Evolutionary conservation across 2,888 invertebrate species (phyloP).

Genomic region (Digitonthophagus gazella): DNA sequence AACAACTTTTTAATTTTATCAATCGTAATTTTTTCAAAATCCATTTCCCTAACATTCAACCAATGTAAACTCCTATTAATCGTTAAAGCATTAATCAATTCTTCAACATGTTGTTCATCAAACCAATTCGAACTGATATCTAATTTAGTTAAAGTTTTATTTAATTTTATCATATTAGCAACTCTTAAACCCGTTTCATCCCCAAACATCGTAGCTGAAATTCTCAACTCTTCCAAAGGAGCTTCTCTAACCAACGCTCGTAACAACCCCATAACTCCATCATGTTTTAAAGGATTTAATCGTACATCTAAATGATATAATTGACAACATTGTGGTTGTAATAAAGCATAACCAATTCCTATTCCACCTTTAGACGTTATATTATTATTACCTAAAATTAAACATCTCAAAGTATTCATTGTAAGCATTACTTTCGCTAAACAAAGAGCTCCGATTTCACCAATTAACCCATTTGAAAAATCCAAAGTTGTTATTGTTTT

Average conservation of each 20-base stretch:
- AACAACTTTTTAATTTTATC: slow-evolving; percentile 53
- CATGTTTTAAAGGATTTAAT: slow-evolving; percentile 61
- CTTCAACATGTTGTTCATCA: slow-evolving; percentile 53
- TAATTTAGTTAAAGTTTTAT: slow-evolving; percentile 55
- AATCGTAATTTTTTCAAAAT: slow-evolving; percentile 51
- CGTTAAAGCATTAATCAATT: slow-evolving; percentile 36
- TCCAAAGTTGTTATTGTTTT: slow-evolving; percentile 56
- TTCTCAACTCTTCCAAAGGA: slow-evolving; percentile 56
- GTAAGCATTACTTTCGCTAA: slow-evolving; percentile 59
- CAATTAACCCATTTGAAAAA: slow-evolving; percentile 65
- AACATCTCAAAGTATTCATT: slow-evolving; percentile 55
- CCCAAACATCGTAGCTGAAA: slow-evolving; percentile 57
- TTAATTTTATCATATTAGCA: slow-evolving; percentile 57
- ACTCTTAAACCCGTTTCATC: slow-evolving; percentile 57
- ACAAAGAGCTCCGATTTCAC: slow-evolving; percentile 62
- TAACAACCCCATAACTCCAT: slow-evolving; percentile 60
- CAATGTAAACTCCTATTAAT: slow-evolving; percentile 40
- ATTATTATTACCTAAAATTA: slow-evolving; percentile 34
- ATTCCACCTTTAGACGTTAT: slow-evolving; percentile 38
- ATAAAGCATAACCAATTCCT: slow-evolving; percentile 46
- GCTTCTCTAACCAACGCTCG: slow-evolving; percentile 58
- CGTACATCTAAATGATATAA: slow-evolving; percentile 55
- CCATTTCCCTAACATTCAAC: slow-evolving; percentile 46
- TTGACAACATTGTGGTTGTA: slow-evolving; percentile 39
- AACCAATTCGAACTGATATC: slow-evolving; percentile 62